These are phyloP conservation scores for Oncorhynchus tshawytscha DNA, from an alignment of 2,113 vertebrate genomes.

Conservation along the genomic window DNA sequence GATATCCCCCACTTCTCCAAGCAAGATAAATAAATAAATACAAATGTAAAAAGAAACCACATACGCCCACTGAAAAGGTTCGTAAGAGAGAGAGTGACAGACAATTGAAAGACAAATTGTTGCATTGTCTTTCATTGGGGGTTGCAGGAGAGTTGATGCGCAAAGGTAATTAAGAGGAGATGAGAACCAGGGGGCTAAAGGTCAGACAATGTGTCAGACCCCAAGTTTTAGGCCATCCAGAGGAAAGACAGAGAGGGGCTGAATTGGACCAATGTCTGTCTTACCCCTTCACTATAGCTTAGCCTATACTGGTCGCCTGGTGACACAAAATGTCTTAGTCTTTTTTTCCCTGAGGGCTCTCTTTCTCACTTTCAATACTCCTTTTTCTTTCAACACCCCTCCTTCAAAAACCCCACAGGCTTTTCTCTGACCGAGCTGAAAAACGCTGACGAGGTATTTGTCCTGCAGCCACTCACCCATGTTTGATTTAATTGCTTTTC, in stretches of 20 bases:
- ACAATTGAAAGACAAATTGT: slow-evolving; percentile 98
- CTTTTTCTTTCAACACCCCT: slow-evolving; percentile 24
- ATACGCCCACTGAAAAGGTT: slow-evolving; percentile 82
- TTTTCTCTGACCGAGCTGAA: slow-evolving; percentile 36
- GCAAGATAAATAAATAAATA: slow-evolving; percentile 87
- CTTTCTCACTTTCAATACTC: slow-evolving; percentile 32
- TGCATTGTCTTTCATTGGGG: slow-evolving; percentile 87
- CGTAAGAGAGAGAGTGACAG: slow-evolving; percentile 86
- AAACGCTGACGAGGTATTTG: slow-evolving; percentile 68
- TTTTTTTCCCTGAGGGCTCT: slow-evolving; percentile 41
- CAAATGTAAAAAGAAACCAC: slow-evolving; percentile 69
- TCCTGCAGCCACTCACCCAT: slow-evolving; percentile 71
- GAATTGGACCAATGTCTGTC: slow-evolving; percentile 62
- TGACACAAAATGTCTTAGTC: slow-evolving; percentile 53
- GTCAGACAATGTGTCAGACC: slow-evolving; percentile 89
- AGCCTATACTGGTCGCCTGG: slow-evolving; percentile 40
- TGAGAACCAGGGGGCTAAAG: slow-evolving; percentile 82
- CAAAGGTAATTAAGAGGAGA: slow-evolving; percentile 86
- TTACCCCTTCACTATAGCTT: slow-evolving; percentile 30
- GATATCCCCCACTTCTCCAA: slow-evolving; percentile 82
- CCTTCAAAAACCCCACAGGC: slow-evolving; percentile 26
- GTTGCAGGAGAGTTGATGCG: slow-evolving; percentile 74
- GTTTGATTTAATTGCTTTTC: slow-evolving; percentile 78
- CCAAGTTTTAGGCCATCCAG: slow-evolving; percentile 67
- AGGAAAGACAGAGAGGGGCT: slow-evolving; percentile 58